Base-by-base conservation (phyloP, 2,888 invertebrate genomes). In the Dysmachus trigonus region DNA sequence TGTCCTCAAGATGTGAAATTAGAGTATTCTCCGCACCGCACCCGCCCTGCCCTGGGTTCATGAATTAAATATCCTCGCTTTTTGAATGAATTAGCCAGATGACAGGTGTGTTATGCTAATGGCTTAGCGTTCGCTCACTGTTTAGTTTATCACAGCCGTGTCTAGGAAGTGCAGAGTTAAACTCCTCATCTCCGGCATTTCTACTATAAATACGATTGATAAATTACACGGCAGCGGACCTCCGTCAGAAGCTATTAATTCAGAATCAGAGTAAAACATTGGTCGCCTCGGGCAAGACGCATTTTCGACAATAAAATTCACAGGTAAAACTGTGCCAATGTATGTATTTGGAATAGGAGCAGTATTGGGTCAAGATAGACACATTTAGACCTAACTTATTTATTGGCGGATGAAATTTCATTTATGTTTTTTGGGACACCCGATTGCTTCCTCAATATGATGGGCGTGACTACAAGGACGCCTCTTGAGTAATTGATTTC, bases 91-190 rank as follows among this genome's bases (percentile, higher is more conserved):
- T 77, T 77, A 47, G 47, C 18, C 27, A 47, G 77, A 77, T 77
- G 77, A 77, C 77, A 77, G 77, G 77, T 77, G 47, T 41, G 77
- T 51, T 77, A 77, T 51, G 77, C 22, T 77, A 77, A 77, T 77
- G 77, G 38, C 22, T 77, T 77, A 47, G 30, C 47, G 22, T 10
- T 62, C 10, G 47, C 47, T 51, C n/a, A 35, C 41, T 76, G 76
- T 77, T 77, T 77, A 77, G 30, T 47, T 47, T 77, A 27, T 41
- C 27, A 27, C 18, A 38, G n/a, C 13, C 30, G 27, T 4, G 77
- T 77, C 77, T 77, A 77, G 77, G 77, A 77, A 77, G 77, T 77
- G 77, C 38, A 30, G 47, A 47, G 8, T 47, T 38, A 77, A 77
- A 47, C 77, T 77, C 47, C 41, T 77, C 47, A 47, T 41, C 41